These are phyloP conservation scores for Gasterosteus nipponicus DNA, from an alignment of 2,113 vertebrate genomes.

Conservation along the genomic window DNA sequence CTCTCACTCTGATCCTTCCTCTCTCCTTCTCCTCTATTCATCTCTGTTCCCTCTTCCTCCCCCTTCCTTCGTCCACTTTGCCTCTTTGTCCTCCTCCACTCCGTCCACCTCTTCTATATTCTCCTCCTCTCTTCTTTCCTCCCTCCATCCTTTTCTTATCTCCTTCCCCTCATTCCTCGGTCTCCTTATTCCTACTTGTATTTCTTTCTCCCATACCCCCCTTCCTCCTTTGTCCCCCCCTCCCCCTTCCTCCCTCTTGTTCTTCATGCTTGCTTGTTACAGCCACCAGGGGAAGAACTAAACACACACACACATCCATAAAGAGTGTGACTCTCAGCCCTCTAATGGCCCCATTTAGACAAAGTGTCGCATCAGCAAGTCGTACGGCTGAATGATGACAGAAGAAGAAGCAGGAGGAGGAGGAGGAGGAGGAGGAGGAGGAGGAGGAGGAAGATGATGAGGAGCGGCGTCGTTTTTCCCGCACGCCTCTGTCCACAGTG, in stretches of 20 bases:
- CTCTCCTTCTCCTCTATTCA: not conserved
- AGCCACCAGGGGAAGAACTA: conserved; percentile 60
- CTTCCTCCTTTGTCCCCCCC: not conserved
- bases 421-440: not conserved
- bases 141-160: not conserved
- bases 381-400: conserved; percentile 71
- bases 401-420: conserved; percentile 22
- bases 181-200: not conserved
- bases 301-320: conserved; percentile 38
- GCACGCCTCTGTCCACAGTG: conserved; percentile 56
- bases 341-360: conserved; percentile 77
- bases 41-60: no score
- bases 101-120: not conserved
- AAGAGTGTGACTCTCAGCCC: conserved; percentile 49
- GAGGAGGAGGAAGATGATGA: conserved; percentile 6
- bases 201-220: not conserved
- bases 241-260: not conserved
- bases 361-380: conserved; percentile 78
- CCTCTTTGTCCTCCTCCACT: not conserved
- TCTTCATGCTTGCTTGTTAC: conserved; percentile 68
- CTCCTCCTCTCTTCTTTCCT: not conserved
- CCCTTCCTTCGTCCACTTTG: not conserved
- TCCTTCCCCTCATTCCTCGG: not conserved
- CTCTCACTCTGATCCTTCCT: not conserved
- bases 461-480: conserved; percentile 28